phyloP scores from a whole-genome alignment of 1,140 invertebrate genomes.

The Diorhabda carinulata region DNA sequence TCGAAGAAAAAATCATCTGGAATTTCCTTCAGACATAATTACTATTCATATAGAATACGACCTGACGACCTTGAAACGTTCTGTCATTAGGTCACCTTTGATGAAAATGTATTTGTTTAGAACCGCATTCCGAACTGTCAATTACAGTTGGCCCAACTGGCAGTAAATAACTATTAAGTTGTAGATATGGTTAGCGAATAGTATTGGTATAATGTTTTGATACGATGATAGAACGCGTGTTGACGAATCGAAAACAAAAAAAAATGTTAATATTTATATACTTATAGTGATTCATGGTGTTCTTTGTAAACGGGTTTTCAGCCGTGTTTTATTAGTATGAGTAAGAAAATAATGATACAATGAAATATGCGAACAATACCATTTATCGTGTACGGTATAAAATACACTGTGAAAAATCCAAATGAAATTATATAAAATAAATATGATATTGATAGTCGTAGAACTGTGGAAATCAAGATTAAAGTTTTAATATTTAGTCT shows the following conservation, averaged over 20 bases:
- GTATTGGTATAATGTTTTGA: background rate
- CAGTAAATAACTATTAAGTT: background rate
- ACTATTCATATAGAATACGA: constrained; percentile 14
- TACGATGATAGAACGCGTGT: background rate
- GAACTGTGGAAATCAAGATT: too few relatives aligned
- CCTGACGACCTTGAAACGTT: constrained; percentile 13
- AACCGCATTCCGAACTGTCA: background rate
- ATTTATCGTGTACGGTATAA: too few relatives aligned
- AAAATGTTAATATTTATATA: background rate
- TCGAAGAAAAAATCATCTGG: constrained; percentile 13
- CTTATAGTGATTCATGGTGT: background rate
- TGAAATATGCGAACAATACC: background rate
- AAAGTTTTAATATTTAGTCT: too few relatives aligned
- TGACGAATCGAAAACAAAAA: background rate
- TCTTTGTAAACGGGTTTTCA: background rate
- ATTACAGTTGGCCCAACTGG: background rate
- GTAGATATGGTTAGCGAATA: background rate
- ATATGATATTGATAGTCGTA: too few relatives aligned
- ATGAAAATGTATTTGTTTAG: background rate
- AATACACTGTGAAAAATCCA: too few relatives aligned
- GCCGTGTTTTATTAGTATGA: background rate
- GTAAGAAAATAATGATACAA: background rate
- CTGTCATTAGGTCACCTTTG: constrained; percentile 16
- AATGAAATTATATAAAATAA: too few relatives aligned
- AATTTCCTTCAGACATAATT: constrained; percentile 10